Base-by-base conservation (phyloP, 2,888 invertebrate species). In the Tribolium freemani region DNA sequence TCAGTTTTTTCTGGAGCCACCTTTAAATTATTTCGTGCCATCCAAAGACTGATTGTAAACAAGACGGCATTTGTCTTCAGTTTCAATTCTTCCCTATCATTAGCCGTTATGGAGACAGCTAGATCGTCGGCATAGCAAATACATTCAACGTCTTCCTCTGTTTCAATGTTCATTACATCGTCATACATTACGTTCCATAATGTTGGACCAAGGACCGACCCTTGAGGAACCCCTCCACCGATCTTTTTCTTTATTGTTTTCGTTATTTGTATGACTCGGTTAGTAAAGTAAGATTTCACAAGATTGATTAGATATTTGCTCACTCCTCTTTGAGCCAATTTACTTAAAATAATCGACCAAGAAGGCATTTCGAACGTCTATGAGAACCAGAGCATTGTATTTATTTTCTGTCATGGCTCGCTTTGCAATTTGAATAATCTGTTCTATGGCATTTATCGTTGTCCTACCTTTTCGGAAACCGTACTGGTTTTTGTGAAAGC, bases 351-450 rank as follows among this genome's bases (percentile, higher is more conserved):
- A n/a, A n/a, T n/a, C n/a, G n/a, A n/a, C n/a, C n/a, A n/a, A n/a
- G n/a, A n/a, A n/a, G n/a, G 72, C 73, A 26, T 73, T 73, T 30
- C 38, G 72, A 9, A 54, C 30, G 9, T 54, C 54, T 11, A 76
- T 6, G 2, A 63, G 44, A 21, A 74, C 26, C 26, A 72, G 20
- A 0, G 38, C 45, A 11, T 38, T 63, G 3, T 38, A 30, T 13
- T 64, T 68, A 8, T 11, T 50, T 21, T 9, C 46, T 9, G 5
- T 45, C 30, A 1, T 4, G 20, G 1, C 11, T n/a, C n/a, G n/a
- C 16, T 10, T 58, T 3, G 58, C 54, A n/a, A 26, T 54, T 54
- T 54, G 1, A 3, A 54, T 30, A 54, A 54, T 16, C 11, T 6
- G 1, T 2, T 21, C 10, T 5, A 54, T n/a, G 3, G 54, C 54